Evolutionary conservation across 2,113 vertebrate species (phyloP), one percentile per base, ranked within the genome.

Genomic region (Tonatia bakeri): DNA sequence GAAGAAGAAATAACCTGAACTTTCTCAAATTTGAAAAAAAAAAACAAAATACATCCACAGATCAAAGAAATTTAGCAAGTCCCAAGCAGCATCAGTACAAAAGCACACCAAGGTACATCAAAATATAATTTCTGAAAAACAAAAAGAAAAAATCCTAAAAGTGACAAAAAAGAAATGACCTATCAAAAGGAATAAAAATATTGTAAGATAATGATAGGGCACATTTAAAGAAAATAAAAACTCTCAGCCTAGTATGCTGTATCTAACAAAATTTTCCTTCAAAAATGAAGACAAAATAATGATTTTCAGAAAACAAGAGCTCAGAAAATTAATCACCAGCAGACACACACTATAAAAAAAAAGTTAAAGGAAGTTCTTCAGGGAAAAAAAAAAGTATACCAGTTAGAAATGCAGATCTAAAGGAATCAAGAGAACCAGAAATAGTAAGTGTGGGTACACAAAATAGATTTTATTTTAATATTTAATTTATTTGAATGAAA

Each of bases 401-500:
- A 52, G 28, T 70, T 77, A 28, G 59, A 88, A 92, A 26, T 31
- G 15, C n/a, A 16, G 56, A 31, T 70, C 16, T 61, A 70, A 90
- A 24, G 5, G 72, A 70, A 93, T 90, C 9, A 72, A 72, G 13
- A 72, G 12, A 2, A 40, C 47, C 22, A 73, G 43, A 87, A 65
- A 22, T 43, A 16, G 43, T 28, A 69, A 47, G 45, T 47, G 50
- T 38, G 5, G 5, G 20, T 9, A 79, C 3, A 61, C 7, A n/a
- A 20, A 28, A 28, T 15, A 54, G 13, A 72, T n/a, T 77, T 83
- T 15, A 65, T 36, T 73, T 81, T 50, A 70, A 22, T 70, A 77
- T 38, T 73, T 83, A 73, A 89, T 75, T 94, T 70, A 85, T 59
- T 69, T 84, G 77, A 79, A 56, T 50, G 26, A 88, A 88, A 92